Base-by-base conservation (phyloP, 2,888 invertebrate species). In the Eurois occulta region DNA sequence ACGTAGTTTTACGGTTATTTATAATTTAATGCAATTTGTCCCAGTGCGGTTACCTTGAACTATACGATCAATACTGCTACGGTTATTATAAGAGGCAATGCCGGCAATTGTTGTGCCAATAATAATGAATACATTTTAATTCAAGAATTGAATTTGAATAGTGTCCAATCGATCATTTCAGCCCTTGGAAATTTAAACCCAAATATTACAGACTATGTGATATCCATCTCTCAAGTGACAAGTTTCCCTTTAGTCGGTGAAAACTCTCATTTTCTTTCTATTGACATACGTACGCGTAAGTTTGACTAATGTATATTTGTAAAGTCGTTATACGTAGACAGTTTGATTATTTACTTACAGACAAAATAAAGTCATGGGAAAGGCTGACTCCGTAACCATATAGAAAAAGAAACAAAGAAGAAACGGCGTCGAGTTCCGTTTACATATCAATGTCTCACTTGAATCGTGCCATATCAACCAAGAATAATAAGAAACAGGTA, bases 1-100 rank as follows among this genome's bases (percentile, higher is more conserved):
- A 21, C 32, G 10, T 32, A 35, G 60, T 32, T 62, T 60, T 62
- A 35, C 46, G 67, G 75, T 38, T 75, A 55, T 28, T 38, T 24
- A 71, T 75, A 67, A 67, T 68, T 62, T 52, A 48, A 35, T 48
- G 60, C 71, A 71, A 64, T 41, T 64, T 72, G 55, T 64, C 46
- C 72, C 24, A 52, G 16, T 35, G 24, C 35, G 35, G 65, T 46
- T 48, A 28, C 81, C 82, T 82, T 81, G 81, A 77, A 77, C 69
- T 70, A 70, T 76, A 55, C 41, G 35, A 81, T 81, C 71, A 35
- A 81, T 81, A 81, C 41, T 60, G 38, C 65, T 46, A 69, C 60
- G 38, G 43, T n/a, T 72, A 13, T 71, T 75, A 46, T 55, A 65
- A 48, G 68, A 43, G 41, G 64, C 35, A 52, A 35, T 24, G 21